phyloP scores from a whole-genome alignment of 2,888 invertebrate species.

The Cephonodes hylas region DNA sequence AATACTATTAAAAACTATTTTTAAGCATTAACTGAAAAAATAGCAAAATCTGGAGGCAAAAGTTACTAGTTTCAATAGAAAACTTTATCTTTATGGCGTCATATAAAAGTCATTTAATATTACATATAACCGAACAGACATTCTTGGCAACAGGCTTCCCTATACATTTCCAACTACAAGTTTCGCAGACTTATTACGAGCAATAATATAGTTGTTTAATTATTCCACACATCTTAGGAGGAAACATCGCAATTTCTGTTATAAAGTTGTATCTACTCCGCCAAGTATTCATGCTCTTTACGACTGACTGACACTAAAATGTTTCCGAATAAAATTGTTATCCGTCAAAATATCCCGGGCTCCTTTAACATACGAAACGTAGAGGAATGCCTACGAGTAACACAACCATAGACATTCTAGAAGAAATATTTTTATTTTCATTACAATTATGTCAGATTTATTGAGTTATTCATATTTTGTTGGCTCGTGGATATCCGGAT shows the following conservation, averaged over 20 bases:
- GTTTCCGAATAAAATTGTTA: constrained; percentile 67
- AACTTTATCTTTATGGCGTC: too few relatives aligned
- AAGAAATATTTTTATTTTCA: background rate
- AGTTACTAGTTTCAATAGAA: too few relatives aligned
- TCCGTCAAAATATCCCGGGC: constrained; percentile 62
- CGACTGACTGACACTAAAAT: constrained; percentile 61
- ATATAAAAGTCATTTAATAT: background rate
- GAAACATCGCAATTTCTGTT: background rate
- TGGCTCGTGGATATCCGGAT: too few relatives aligned
- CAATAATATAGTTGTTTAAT: background rate
- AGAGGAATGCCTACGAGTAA: constrained; percentile 40
- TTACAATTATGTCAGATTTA: too few relatives aligned
- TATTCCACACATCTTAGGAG: background rate
- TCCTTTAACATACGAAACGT: constrained; percentile 52
- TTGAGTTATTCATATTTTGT: too few relatives aligned
- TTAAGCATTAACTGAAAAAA: too few relatives aligned
- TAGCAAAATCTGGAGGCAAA: too few relatives aligned
- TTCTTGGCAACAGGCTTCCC: background rate
- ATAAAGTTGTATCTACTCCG: constrained; percentile 13
- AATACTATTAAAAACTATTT: too few relatives aligned
- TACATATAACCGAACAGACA: background rate
- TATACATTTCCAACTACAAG: background rate
- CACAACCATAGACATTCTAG: constrained; percentile 7
- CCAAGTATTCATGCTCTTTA: constrained; percentile 40
- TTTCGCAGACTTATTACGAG: background rate